Conservation (phyloP, 2,888 invertebrate genomes). For the Ophraella communa region DNA sequence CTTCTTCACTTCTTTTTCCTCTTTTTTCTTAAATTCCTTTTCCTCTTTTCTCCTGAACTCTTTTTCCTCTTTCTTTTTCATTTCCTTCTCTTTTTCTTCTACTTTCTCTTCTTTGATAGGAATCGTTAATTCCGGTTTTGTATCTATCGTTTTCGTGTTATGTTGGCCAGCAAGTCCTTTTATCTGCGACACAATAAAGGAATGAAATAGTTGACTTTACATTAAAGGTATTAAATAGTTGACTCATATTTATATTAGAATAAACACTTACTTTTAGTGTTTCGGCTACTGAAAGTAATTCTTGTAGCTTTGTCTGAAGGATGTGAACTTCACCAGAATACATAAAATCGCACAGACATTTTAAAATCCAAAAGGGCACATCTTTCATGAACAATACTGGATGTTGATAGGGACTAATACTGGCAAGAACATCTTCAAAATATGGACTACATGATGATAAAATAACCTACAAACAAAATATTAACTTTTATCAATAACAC, state of each 20-base stretch:
- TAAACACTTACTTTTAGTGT: conserved; percentile 54
- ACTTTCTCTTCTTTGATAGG: conserved; percentile 35
- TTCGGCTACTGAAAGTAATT: conserved; percentile 61
- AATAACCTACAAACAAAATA: conserved; percentile 58
- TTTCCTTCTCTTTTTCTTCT: conserved; percentile 27
- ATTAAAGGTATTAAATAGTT: too few species aligned
- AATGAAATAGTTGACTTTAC: conserved; percentile 1
- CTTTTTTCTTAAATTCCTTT: conserved; percentile 27
- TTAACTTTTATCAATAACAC: too few species aligned
- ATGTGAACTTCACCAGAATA: conserved; percentile 64
- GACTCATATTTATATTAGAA: neutral
- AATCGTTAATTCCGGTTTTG: conserved; percentile 24
- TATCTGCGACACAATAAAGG: conserved; percentile 43
- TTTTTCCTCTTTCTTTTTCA: conserved; percentile 22
- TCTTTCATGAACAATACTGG: conserved; percentile 62
- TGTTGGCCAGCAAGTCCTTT: conserved; percentile 54
- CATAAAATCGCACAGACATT: conserved; percentile 63
- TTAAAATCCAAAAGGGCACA: conserved; percentile 62
- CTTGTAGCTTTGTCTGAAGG: conserved; percentile 59
- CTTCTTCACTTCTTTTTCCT: conserved; percentile 32
- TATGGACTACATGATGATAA: conserved; percentile 63
- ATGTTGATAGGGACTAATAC: conserved; percentile 60
- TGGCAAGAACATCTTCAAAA: conserved; percentile 61
- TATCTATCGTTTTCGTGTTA: conserved; percentile 25
- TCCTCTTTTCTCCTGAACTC: conserved; percentile 26